Evolutionary conservation across 2,113 vertebrate genomes (phyloP).

Genomic region (Elgaria multicarinata): DNA sequence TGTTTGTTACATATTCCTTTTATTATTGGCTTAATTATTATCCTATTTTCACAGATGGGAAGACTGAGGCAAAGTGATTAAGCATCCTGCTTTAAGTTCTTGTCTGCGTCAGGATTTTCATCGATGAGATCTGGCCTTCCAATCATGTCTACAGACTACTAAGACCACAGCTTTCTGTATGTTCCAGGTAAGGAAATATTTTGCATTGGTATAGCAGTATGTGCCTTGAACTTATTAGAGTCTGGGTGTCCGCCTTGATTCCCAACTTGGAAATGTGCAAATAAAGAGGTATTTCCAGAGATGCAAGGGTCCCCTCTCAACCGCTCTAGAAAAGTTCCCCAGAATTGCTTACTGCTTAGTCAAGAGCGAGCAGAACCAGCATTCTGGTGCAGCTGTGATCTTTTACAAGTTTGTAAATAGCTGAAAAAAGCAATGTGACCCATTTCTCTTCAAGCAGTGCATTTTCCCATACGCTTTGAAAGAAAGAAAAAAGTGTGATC

Average conservation of each 20-base stretch:
- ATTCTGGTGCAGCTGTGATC: not conserved
- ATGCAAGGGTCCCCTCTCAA: not conserved
- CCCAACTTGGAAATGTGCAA: not conserved
- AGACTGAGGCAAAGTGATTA: conserved; percentile 60
- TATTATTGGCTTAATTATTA: conserved; percentile 37
- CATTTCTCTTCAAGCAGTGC: not conserved
- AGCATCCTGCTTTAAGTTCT: conserved; percentile 36
- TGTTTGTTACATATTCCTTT: not conserved
- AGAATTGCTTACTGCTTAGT: not conserved
- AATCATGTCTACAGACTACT: conserved; percentile 59
- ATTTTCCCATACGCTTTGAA: not conserved
- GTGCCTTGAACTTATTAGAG: not conserved
- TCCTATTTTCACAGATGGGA: conserved; percentile 65
- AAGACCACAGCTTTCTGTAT: conserved; percentile 58
- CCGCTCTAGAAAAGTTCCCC: not conserved
- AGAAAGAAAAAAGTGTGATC: not conserved
- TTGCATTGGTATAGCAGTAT: too few relatives aligned
- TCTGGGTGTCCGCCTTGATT: not conserved
- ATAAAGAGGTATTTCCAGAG: not conserved
- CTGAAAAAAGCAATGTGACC: not conserved
- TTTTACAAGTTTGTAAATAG: not conserved
- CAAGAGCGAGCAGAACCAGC: not conserved
- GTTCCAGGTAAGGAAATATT: conserved; percentile 62
- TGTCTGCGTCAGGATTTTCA: conserved; percentile 9
- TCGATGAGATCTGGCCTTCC: conserved; percentile 1